Conservation (phyloP, 2,113 vertebrate species). For the Embiotoca jacksoni region DNA sequence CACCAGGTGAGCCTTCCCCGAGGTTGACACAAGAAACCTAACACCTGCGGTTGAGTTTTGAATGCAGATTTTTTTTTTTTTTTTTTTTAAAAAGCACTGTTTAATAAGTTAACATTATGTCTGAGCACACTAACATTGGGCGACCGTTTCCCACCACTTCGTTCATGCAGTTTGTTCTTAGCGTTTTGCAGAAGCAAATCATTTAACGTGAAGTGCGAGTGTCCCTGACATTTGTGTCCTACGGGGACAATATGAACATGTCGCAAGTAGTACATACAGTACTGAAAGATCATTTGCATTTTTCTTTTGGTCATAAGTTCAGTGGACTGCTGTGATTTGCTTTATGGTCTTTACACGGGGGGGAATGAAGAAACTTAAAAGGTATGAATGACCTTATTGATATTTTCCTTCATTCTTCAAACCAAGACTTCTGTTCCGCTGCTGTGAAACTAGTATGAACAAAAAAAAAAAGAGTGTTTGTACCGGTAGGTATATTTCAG, state of each 20-base stretch:
- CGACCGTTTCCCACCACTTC: too few species aligned
- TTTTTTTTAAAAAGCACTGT: too few species aligned
- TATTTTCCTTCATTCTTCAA: constrained; percentile 40
- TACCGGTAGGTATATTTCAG: not conserved
- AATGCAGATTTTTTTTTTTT: not conserved
- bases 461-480: not conserved
- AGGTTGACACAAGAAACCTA: not conserved
- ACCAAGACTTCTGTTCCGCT: constrained; percentile 27
- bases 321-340: not conserved
- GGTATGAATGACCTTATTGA: constrained; percentile 26
- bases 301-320: not conserved
- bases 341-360: not conserved
- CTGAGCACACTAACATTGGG: too few species aligned
- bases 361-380: not conserved
- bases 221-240: too few species aligned
- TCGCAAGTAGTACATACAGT: not conserved
- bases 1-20: not conserved
- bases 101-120: too few species aligned
- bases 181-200: too few species aligned
- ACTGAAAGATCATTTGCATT: not conserved
- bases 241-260: too few species aligned
- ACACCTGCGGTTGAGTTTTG: constrained; percentile 13
- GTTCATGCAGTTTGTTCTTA: too few species aligned
- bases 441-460: not conserved
- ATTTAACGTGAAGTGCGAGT: too few species aligned